Percentiles rank a stretch among this genome's conserved stretches.
These are phyloP conservation scores for Procambarus clarkii DNA, from an alignment of 1,140 invertebrate genomes.

Conservation along the genomic window DNA sequence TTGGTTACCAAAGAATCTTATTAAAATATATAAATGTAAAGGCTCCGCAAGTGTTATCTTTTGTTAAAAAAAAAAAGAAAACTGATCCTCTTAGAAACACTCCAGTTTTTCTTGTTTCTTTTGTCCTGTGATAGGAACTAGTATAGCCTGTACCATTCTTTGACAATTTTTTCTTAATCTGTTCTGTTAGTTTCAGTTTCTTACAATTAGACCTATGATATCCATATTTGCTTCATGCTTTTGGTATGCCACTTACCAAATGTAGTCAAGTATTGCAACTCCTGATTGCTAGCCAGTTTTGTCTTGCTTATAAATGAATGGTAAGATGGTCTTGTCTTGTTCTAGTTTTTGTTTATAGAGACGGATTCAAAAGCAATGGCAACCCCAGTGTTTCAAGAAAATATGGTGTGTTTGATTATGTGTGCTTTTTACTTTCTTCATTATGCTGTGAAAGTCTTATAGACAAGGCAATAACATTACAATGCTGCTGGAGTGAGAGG, in stretches of 20 bases:
- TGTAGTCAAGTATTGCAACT: slow-evolving; percentile 60
- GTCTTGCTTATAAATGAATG: slow-evolving; percentile 48
- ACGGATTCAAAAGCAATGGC: slow-evolving; percentile 22
- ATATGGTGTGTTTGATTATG: slow-evolving; percentile 62
- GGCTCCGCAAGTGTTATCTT: slow-evolving; percentile 4
- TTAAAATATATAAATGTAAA: neutral
- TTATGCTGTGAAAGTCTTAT: slow-evolving; percentile 34
- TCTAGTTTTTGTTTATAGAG: slow-evolving; percentile 36
- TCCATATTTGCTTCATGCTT: slow-evolving; percentile 59
- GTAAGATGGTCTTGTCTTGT: slow-evolving; percentile 46
- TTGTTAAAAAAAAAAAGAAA: neutral
- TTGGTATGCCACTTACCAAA: slow-evolving; percentile 59
- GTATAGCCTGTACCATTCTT: slow-evolving; percentile 40
- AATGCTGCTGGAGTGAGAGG: slow-evolving; percentile 39
- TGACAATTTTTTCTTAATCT: slow-evolving; percentile 49
- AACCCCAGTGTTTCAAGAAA: slow-evolving; percentile 51
- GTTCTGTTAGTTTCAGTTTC: slow-evolving; percentile 30
- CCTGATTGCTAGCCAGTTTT: slow-evolving; percentile 54
- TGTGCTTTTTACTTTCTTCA: slow-evolving; percentile 45
- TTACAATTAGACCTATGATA: slow-evolving; percentile 46
- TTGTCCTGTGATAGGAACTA: slow-evolving; percentile 61
- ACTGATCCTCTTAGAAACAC: slow-evolving; percentile 37
- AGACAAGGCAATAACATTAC: slow-evolving; percentile 55
- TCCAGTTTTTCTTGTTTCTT: slow-evolving; percentile 21
- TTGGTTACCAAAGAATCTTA: slow-evolving; percentile 29